These are phyloP conservation scores for Phenganax marumi DNA, from an alignment of 92 coral and sea anemone genomes.

Conservation along the genomic window DNA sequence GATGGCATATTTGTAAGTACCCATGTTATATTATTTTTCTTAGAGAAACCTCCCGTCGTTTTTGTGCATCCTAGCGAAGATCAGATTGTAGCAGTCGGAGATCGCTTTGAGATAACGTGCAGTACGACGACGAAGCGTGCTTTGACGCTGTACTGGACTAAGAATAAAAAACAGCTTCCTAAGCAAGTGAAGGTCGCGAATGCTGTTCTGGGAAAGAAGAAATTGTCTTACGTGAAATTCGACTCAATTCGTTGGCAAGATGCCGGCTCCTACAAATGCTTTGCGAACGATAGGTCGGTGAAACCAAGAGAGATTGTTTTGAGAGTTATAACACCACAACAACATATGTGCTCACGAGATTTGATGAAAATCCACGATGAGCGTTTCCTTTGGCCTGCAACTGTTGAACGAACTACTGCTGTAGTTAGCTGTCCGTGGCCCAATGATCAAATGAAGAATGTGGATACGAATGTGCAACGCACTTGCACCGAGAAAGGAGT, in stretches of 20 bases:
- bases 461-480: not conserved
- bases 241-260: not conserved
- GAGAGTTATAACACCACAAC: slow-evolving; percentile 53
- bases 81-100: slow-evolving; percentile 37
- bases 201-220: not conserved
- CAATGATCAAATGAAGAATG: not conserved
- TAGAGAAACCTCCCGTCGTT: not conserved
- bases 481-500: slow-evolving; percentile 25
- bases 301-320: slow-evolving; percentile 8
- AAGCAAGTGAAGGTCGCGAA: not conserved
- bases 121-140: not conserved
- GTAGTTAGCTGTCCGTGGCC: slow-evolving; percentile 63
- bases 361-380: slow-evolving; percentile 65
- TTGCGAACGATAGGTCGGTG: not conserved
- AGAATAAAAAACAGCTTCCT: slow-evolving; percentile 3
- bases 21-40: not conserved
- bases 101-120: slow-evolving; percentile 14
- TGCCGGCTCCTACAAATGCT: slow-evolving; percentile 15
- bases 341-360: slow-evolving; percentile 64
- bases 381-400: slow-evolving; percentile 73
- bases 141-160: slow-evolving; percentile 1
- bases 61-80: not conserved
- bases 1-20: not conserved
- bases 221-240: not conserved
- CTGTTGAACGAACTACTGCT: slow-evolving; percentile 62